Conservation (phyloP, 2,797 vertebrate species). For the Arctocebus calabarensis region DNA sequence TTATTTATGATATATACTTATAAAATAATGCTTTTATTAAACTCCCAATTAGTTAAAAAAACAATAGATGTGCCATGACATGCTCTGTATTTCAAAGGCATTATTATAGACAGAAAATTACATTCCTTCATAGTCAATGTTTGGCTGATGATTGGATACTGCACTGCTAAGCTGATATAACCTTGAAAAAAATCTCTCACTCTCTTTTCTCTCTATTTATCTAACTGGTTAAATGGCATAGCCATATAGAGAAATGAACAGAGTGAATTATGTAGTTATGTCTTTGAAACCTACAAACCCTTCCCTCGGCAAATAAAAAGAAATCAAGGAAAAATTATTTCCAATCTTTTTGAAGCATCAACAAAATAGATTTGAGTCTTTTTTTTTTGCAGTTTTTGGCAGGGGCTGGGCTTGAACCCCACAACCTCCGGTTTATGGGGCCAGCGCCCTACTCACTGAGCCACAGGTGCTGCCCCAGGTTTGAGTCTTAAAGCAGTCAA, state of each 20-base stretch:
- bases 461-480: too few species aligned
- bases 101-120: neutral
- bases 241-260: neutral
- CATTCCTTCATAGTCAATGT: neutral
- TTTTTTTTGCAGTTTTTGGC: too few species aligned
- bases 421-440: too few species aligned
- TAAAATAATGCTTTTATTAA: neutral
- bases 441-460: too few species aligned
- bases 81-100: neutral
- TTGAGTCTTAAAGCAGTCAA: neutral
- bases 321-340: constrained; percentile 33
- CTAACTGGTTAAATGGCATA: neutral
- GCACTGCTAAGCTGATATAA: neutral
- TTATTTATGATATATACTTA: neutral
- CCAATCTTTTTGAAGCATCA: neutral
- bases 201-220: neutral
- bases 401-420: too few species aligned
- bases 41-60: constrained; percentile 30
- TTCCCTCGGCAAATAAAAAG: constrained; percentile 14
- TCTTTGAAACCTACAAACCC: neutral
- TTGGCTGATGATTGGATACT: neutral
- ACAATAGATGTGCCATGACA: neutral
- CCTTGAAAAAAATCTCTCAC: neutral
- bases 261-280: neutral
- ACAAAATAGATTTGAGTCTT: neutral